Evolutionary conservation across 2,797 vertebrate species (phyloP).

Genomic region (Leptodactylus fallax): DNA sequence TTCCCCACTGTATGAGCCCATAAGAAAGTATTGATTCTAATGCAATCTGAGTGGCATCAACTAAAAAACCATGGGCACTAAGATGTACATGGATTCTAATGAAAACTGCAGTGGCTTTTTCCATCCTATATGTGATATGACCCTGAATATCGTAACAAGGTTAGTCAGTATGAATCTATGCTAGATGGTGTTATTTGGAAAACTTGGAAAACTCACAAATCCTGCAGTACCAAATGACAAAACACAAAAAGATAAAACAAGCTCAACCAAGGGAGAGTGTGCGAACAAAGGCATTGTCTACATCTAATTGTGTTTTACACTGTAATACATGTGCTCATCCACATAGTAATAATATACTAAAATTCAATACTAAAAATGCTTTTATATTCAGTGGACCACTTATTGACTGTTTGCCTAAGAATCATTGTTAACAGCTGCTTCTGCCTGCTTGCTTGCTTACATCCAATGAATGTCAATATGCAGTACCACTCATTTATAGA

Average conservation of each 20-base stretch:
- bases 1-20: no score
- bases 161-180: background rate
- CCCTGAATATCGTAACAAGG: background rate
- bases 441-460: background rate
- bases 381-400: background rate
- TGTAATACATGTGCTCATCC: background rate
- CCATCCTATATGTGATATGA: no score
- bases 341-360: background rate
- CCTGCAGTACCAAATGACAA: background rate
- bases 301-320: background rate
- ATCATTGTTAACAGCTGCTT: background rate
- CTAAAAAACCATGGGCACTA: no score
- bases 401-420: constrained; percentile 1
- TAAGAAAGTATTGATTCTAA: no score
- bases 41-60: no score
- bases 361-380: background rate
- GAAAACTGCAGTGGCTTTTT: no score
- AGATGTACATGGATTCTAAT: no score
- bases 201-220: background rate
- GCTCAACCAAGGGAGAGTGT: no score
- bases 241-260: no score
- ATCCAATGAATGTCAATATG: background rate
- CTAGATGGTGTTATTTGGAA: background rate
- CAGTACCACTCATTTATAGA: background rate
- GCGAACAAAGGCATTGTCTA: background rate